Percentiles rank a stretch among this genome's conserved stretches.
Conservation (phyloP, 2,888 invertebrate genomes). For the Mechanitis mazaeus region DNA sequence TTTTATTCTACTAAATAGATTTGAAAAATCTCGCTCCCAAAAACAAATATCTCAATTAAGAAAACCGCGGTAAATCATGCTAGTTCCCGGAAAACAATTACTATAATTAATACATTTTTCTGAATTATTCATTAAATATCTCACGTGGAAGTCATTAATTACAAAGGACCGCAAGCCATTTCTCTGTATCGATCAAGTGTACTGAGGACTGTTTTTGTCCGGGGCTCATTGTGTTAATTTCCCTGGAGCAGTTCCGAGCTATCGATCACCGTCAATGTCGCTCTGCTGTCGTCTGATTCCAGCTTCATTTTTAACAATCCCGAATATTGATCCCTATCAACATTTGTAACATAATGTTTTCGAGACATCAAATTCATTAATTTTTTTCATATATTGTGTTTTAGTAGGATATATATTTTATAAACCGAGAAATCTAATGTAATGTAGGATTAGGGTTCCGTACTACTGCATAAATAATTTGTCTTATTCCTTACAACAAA, state of each 20-base stretch:
- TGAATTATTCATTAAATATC: conserved; percentile 24
- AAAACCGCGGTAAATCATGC: no score
- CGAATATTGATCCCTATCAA: conserved; percentile 3
- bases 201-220: conserved; percentile 36
- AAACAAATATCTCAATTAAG: no score
- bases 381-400: not conserved
- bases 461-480: no score
- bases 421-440: no score
- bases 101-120: conserved; percentile 16
- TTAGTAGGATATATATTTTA: not conserved
- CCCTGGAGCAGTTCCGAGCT: conserved; percentile 46
- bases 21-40: no score
- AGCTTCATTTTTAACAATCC: conserved; percentile 24
- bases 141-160: conserved; percentile 23
- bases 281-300: conserved; percentile 18
- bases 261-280: conserved; percentile 53
- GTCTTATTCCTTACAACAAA: no score
- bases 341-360: conserved; percentile 9
- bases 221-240: conserved; percentile 48
- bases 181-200: conserved; percentile 29
- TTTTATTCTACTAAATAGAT: no score
- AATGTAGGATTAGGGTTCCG: no score
- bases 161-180: conserved; percentile 26
- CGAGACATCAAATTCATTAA: not conserved
- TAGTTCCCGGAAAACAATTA: no score